Percentiles rank a stretch among this genome's conserved stretches.
Evolutionary conservation across 2,113 vertebrate genomes (phyloP).

Genomic region (Engraulis encrasicolus): DNA sequence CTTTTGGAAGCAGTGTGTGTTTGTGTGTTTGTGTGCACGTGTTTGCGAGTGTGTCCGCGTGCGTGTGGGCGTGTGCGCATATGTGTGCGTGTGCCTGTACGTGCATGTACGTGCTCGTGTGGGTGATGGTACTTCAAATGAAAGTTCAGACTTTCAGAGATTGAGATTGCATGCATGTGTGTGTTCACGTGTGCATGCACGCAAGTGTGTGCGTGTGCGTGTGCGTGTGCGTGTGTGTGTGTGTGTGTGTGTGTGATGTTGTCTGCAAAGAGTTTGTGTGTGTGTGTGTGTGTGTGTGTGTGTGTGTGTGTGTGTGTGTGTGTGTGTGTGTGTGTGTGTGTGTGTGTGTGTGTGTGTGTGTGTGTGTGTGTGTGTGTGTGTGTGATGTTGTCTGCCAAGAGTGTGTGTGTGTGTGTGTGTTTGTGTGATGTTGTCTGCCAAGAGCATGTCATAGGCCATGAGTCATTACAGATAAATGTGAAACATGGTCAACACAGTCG

Average conservation of each 20-base stretch:
- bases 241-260: background rate
- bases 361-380: too few relatives aligned
- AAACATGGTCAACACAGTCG: too few relatives aligned
- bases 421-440: too few relatives aligned
- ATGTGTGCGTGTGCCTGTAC: background rate
- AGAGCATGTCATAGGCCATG: too few relatives aligned
- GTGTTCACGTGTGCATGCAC: background rate
- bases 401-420: too few relatives aligned
- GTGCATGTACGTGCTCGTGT: background rate
- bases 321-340: background rate
- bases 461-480: too few relatives aligned
- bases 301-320: constrained; percentile 22
- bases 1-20: too few relatives aligned
- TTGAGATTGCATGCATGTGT: background rate
- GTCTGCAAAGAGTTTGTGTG: background rate
- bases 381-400: too few relatives aligned
- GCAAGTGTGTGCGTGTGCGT: background rate
- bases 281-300: constrained; percentile 16
- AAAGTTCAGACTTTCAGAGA: too few relatives aligned
- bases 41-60: background rate
- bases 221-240: background rate
- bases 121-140: too few relatives aligned
- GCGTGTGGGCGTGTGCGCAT: background rate
- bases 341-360: too few relatives aligned
- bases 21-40: background rate